A percentile compares a stretch with the other conserved stretches of the same genome.
Evolutionary conservation across 2,113 vertebrate species (phyloP).

Genomic region (Neolamprologus fasciatus): DNA sequence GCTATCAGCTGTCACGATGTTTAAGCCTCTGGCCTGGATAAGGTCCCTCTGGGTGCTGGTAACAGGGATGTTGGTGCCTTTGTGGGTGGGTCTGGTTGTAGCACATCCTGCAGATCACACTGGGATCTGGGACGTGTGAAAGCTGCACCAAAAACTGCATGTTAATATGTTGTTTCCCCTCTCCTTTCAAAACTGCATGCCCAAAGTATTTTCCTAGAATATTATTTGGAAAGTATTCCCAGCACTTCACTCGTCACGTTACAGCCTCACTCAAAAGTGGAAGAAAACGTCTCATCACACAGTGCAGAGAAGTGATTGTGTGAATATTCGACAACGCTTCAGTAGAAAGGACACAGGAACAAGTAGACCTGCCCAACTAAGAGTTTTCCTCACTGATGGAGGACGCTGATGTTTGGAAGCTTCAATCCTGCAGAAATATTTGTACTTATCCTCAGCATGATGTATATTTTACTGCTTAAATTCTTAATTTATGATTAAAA

Average conservation of each 20-base stretch:
- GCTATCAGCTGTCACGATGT: rapidly evolving
- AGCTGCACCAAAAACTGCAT: neutral
- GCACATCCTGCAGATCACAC: neutral
- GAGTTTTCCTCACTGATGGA: neutral
- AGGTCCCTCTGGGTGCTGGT: rapidly evolving
- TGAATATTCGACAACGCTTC: neutral
- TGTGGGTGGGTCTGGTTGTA: neutral
- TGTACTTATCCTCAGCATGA: neutral
- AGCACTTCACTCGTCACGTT: neutral
- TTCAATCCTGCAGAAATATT: neutral
- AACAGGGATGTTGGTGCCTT: neutral
- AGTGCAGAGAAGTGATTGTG: neutral
- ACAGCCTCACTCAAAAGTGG: neutral
- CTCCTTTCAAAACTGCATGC: neutral
- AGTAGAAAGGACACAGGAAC: neutral
- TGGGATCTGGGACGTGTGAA: neutral
- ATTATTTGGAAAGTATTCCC: neutral
- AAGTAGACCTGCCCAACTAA: neutral
- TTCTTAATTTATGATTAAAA: neutral
- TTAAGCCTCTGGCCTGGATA: rapidly evolving
- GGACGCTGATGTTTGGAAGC: neutral
- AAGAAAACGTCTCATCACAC: rapidly evolving
- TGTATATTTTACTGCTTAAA: neutral
- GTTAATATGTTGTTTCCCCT: neutral
- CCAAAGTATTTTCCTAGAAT: neutral